Evolutionary conservation across 2,888 invertebrate genomes (phyloP), one percentile per base, ranked within the genome.

Genomic region (Coremacera marginata): DNA sequence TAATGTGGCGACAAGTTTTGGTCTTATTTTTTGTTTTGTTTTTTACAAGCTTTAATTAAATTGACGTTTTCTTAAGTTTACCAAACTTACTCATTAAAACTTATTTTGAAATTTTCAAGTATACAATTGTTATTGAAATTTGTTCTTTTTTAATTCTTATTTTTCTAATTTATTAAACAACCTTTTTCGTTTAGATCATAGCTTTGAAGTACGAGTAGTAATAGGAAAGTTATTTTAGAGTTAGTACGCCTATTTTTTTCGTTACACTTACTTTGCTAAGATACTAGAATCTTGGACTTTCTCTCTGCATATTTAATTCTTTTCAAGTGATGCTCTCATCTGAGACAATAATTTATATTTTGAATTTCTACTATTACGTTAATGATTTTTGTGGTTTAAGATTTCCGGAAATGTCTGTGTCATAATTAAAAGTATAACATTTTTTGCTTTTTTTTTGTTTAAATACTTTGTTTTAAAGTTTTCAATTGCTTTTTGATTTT

Each of bases 401-500:
- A 9, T 60, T 11, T 25, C 25, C 27, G 5, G 19, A 67, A 37
- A 34, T 34, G 65, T 27, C 34, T 65, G 55, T 19, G 27, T n/a
- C 19, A 11, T 63, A 7, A 27, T 63, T 34, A 16, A 34, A 67
- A 51, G 14, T 22, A 25, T 44, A n/a, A 49, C 2, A 4, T n/a
- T 27, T 57, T 55, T 52, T 31, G 5, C 3, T 31, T n/a, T 57
- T 11, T 68, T 68, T 68, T 68, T 44, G 25, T n/a, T 27, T 16
- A 49, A 73, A 51, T 44, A 49, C 65, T 68, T 44, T 14, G 73
- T 73, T 55, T 65, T 14, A 7, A 16, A 16, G 27, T 9, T 60
- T 51, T 63, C 62, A 70, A 63, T 76, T 78, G 57, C 22, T 37
- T 63, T 73, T 72, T 55, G 7, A 51, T 7, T 63, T 63, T 27